phyloP scores from a whole-genome alignment of 1,140 invertebrate species.

The Solen grandis region DNA sequence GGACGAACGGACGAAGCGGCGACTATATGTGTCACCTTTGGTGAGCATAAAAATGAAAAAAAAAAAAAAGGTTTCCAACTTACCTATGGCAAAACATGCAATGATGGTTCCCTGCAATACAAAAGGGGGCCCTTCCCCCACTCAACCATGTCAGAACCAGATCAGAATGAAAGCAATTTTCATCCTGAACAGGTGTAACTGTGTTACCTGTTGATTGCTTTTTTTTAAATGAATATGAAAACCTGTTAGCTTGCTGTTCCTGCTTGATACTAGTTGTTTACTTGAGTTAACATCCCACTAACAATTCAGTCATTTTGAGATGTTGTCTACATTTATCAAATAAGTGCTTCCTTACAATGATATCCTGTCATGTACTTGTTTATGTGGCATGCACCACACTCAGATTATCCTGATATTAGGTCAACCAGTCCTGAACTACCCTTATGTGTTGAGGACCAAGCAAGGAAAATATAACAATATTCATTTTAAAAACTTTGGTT shows the following conservation, averaged over 20 bases:
- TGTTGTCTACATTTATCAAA: too few relatives aligned
- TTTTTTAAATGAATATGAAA: too few relatives aligned
- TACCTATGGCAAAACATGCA: slow-evolving; percentile 94
- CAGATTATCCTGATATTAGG: background rate
- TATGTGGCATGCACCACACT: background rate
- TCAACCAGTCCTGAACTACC: background rate
- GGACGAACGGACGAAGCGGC: too few relatives aligned
- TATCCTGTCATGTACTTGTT: background rate
- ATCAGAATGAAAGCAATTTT: too few relatives aligned
- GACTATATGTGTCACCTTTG: too few relatives aligned
- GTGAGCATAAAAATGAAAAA: too few relatives aligned
- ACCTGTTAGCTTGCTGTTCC: too few relatives aligned
- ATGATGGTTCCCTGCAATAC: slow-evolving; percentile 91
- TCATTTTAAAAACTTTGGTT: background rate
- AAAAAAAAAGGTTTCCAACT: too few relatives aligned
- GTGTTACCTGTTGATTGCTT: too few relatives aligned
- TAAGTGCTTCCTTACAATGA: background rate
- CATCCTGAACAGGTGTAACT: too few relatives aligned
- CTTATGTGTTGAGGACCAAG: background rate
- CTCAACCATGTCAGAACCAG: too few relatives aligned
- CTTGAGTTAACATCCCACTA: background rate
- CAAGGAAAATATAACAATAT: background rate
- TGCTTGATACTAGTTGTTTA: too few relatives aligned
- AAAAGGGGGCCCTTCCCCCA: slow-evolving; percentile 19
- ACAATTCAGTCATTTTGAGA: background rate